These are phyloP conservation scores for Epinephelus awoara DNA, from an alignment of 2,797 vertebrate genomes.

Conservation along the genomic window DNA sequence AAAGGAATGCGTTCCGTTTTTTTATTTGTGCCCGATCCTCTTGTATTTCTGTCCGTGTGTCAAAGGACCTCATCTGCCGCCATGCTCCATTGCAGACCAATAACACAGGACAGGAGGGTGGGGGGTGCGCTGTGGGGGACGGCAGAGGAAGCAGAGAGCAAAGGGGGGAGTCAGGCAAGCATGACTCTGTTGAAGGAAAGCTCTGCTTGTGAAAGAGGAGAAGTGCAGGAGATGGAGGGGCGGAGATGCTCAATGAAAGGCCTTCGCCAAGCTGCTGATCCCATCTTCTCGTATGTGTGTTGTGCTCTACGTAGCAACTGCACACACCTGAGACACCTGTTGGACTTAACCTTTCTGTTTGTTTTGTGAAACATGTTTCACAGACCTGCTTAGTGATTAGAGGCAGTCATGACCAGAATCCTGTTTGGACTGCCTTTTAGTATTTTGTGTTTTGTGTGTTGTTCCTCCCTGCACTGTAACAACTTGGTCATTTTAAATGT, in stretches of 20 bases:
- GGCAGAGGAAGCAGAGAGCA: conserved; percentile 20
- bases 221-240: conserved; percentile 25
- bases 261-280: conserved; percentile 35
- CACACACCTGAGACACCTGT: conserved; percentile 33
- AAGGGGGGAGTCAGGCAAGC: conserved; percentile 47
- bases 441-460: no score
- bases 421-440: no score
- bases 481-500: no score
- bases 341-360: conserved; percentile 2
- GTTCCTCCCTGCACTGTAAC: no score
- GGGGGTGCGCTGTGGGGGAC: conserved; percentile 8
- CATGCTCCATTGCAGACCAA: conserved; percentile 78
- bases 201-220: conserved; percentile 62
- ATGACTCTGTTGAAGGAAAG: conserved; percentile 58
- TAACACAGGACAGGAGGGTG: conserved; percentile 59
- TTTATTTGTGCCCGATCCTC: conserved; percentile 35
- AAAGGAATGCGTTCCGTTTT: conserved; percentile 44
- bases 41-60: conserved; percentile 69
- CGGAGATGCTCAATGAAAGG: conserved; percentile 7
- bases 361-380: not conserved
- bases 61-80: conserved; percentile 77
- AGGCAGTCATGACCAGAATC: no score
- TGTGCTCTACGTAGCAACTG: not conserved
- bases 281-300: conserved; percentile 12
- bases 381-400: not conserved